Base-by-base conservation (phyloP, 2,113 vertebrate species). In the Menidia beryllina region DNA sequence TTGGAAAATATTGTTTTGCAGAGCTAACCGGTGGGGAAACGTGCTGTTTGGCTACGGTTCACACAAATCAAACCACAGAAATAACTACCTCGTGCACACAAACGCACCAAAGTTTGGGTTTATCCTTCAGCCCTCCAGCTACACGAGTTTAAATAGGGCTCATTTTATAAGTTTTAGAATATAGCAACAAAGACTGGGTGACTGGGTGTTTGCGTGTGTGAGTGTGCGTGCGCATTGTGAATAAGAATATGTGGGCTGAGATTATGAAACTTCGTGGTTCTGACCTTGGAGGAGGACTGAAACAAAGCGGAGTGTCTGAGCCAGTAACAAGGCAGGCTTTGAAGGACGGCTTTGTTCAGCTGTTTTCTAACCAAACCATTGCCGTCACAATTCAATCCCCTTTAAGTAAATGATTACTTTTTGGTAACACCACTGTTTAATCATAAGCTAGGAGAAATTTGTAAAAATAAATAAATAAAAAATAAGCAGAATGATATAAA, bases 201-300 rank as follows among this genome's bases (percentile, higher is more conserved):
- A n/a, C n/a, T n/a, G n/a, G n/a, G n/a, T n/a, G 25, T 57, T 49
- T 43, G 26, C 52, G 39, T 53, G 45, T 27, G 53, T 61, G 53
- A 50, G 53, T 59, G 56, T 56, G 62, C 49, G 65, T 52, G 59
- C 43, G 50, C 1, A 26, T 36, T 2, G 27, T 72, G 75, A 78
- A 43, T 74, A 72, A 73, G 48, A 52, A 57, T 70, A 55, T 57
- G 77, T 49, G 73, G 69, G 26, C 7, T 15, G 63, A 70, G 30
- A 76, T 87, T 84, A 80, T 74, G 81, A 84, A 87, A 86, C 73
- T 61, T 74, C 48, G 63, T 34, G 60, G 24, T 58, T 48, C 14
- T 47, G 72, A 75, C 60, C 48, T 48, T 49, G 26, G 10, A 45
- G 48, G 38, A 49, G 27, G 12, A n/a, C 17, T 19, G 25, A 38